Evolutionary conservation across 2,888 invertebrate genomes (phyloP).

Genomic region (Drosophila planitibia): DNA sequence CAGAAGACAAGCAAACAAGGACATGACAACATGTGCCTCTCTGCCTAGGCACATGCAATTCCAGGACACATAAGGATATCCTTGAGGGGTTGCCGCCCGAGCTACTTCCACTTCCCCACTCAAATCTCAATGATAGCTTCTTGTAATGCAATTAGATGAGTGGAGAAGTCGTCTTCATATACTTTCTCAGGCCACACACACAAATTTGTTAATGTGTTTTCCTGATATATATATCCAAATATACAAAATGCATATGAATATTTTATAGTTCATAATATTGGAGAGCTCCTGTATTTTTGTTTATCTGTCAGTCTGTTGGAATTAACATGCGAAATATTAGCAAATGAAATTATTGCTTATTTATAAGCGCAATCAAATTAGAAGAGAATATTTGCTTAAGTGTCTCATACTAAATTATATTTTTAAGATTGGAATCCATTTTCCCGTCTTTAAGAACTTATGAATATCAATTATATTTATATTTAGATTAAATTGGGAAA

Average conservation of each 20-base stretch:
- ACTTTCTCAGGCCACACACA: constrained; percentile 36
- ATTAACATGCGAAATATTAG: constrained; percentile 44
- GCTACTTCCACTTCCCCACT: neutral
- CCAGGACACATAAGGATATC: constrained; percentile 36
- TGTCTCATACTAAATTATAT: neutral
- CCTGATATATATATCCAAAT: constrained; percentile 30
- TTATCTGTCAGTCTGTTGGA: constrained; percentile 38
- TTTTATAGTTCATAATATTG: constrained; percentile 68
- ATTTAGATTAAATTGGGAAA: neutral
- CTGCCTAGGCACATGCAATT: constrained; percentile 66
- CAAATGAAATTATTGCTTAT: constrained; percentile 40
- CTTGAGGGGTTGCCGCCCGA: constrained; percentile 40
- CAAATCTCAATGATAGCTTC: constrained; percentile 24
- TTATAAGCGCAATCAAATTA: constrained; percentile 26
- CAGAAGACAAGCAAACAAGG: constrained; percentile 34
- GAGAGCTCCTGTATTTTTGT: constrained; percentile 10
- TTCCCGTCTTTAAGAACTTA: neutral
- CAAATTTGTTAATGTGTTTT: constrained; percentile 78
- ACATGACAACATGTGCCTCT: constrained; percentile 68
- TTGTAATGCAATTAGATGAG: constrained; percentile 73
- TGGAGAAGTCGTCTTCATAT: constrained; percentile 39
- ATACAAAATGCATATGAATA: constrained; percentile 70
- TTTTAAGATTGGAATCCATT: neutral
- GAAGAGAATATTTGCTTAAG: neutral
- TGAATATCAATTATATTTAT: neutral